These are phyloP conservation scores for Spongia lamella DNA, from an alignment of 37 sponge, comb jelly and placozoan species.

Conservation along the genomic window DNA sequence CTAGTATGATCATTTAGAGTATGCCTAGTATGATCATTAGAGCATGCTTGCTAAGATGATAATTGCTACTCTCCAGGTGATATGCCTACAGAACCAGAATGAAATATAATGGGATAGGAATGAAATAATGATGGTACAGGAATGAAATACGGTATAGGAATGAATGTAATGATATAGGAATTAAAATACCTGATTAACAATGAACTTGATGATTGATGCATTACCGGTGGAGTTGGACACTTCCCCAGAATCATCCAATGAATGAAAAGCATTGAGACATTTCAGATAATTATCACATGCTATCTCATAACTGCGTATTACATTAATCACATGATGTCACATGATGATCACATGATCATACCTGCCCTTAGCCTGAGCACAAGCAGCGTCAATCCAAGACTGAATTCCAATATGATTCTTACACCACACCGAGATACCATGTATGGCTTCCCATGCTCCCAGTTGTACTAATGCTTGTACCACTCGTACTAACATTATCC, in stretches of 20 bases:
- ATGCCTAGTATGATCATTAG: neutral
- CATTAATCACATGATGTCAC: neutral
- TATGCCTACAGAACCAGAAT: too few relatives aligned
- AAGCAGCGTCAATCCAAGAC: slow-evolving; percentile 70
- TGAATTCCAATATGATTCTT: slow-evolving; percentile 35
- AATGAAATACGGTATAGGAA: too few relatives aligned
- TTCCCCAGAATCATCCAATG: slow-evolving; percentile 12
- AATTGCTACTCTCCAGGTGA: too few relatives aligned
- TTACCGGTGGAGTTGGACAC: too few relatives aligned
- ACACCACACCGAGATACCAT: slow-evolving; percentile 72
- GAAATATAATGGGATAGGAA: too few relatives aligned
- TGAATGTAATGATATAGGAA: too few relatives aligned
- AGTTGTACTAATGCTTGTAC: slow-evolving; percentile 66
- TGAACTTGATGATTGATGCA: slow-evolving; percentile 42
- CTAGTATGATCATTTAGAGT: neutral
- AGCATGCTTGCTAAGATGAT: neutral
- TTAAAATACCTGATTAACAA: slow-evolving; percentile 73
- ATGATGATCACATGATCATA: neutral
- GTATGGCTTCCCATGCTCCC: slow-evolving; percentile 74
- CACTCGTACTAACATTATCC: slow-evolving; percentile 69
- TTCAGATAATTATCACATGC: slow-evolving; percentile 78
- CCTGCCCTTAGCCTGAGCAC: slow-evolving; percentile 74
- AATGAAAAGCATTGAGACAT: slow-evolving; percentile 47
- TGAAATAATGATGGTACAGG: too few relatives aligned
- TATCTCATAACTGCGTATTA: slow-evolving; percentile 65